Percentiles rank a stretch among this genome's conserved stretches.
Conservation (phyloP, 1,140 invertebrate species). For the Zaprionus taronus region DNA sequence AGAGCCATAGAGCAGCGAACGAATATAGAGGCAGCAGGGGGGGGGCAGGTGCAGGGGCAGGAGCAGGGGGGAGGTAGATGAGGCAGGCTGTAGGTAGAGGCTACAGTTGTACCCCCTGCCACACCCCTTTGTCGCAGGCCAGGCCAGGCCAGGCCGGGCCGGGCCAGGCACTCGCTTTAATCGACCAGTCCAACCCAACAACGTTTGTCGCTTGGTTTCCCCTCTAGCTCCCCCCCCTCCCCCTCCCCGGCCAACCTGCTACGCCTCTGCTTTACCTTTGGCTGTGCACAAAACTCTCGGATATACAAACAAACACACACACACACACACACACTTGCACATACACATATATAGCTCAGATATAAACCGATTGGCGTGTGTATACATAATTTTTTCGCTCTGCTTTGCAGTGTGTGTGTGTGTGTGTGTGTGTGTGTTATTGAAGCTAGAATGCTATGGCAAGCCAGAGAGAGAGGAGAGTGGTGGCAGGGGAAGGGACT, state of each 20-base stretch:
- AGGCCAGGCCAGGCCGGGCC: neutral
- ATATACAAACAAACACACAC: conserved; percentile 24
- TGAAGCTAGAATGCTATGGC: conserved; percentile 26
- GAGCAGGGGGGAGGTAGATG: neutral
- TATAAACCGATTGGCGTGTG: conserved; percentile 52
- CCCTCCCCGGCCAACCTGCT: neutral
- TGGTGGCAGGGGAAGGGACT: neutral
- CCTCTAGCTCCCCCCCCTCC: neutral
- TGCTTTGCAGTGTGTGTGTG: conserved; percentile 13
- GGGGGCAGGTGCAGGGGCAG: neutral
- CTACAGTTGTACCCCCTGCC: neutral
- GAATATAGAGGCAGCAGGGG: neutral
- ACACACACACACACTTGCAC: conserved; percentile 12
- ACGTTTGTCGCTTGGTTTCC: conserved; percentile 37
- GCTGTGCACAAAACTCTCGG: conserved; percentile 19
- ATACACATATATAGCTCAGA: conserved; percentile 27
- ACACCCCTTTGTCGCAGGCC: neutral
- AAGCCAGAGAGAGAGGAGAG: neutral
- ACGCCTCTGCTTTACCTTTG: neutral
- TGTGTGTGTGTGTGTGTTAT: conserved; percentile 26
- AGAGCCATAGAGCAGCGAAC: conserved; percentile 25
- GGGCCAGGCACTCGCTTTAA: conserved; percentile 31
- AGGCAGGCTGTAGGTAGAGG: neutral
- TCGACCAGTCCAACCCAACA: conserved; percentile 45
- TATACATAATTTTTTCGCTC: conserved; percentile 50